These are phyloP conservation scores for Zeuzera pyrina DNA, from an alignment of 2,888 invertebrate genomes.

Conservation along the genomic window DNA sequence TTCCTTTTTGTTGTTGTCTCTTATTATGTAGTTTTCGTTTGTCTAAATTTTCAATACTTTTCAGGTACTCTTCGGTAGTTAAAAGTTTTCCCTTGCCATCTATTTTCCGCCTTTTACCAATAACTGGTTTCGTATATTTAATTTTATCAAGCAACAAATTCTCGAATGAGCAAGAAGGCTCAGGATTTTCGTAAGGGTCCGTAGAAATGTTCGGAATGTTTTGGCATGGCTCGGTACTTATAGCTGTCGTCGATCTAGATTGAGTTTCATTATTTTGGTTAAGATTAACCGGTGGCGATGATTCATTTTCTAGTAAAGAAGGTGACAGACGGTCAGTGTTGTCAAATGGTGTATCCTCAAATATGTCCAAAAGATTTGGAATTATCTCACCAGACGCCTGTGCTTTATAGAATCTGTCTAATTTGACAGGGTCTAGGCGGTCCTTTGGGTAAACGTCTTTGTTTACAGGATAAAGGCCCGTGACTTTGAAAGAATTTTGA, in stretches of 20 bases:
- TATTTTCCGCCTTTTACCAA: background rate
- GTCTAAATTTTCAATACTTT: constrained; percentile 1
- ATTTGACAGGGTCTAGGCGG: constrained; percentile 6
- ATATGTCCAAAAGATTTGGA: constrained; percentile 5
- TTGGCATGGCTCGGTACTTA: too few species aligned
- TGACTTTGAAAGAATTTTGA: constrained; percentile 6
- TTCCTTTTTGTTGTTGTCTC: too few species aligned
- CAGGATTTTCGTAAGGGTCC: too few species aligned
- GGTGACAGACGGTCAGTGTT: constrained; percentile 6
- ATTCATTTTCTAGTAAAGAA: constrained; percentile 1
- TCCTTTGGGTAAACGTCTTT: constrained; percentile 7
- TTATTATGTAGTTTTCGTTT: background rate
- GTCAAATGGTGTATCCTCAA: constrained; percentile 4
- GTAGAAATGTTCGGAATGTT: too few species aligned
- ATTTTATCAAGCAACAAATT: constrained; percentile 1
- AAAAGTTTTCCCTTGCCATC: constrained; percentile 1
- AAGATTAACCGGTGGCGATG: background rate
- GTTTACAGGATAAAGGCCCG: constrained; percentile 7
- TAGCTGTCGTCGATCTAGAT: background rate
- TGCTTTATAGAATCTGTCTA: constrained; percentile 7
- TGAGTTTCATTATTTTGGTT: background rate
- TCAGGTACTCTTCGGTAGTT: constrained; percentile 1
- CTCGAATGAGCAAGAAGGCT: background rate
- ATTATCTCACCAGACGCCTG: constrained; percentile 2
- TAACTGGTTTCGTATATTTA: background rate